Base-by-base conservation (phyloP, 1,140 invertebrate genomes). In the Araneus ventricosus region DNA sequence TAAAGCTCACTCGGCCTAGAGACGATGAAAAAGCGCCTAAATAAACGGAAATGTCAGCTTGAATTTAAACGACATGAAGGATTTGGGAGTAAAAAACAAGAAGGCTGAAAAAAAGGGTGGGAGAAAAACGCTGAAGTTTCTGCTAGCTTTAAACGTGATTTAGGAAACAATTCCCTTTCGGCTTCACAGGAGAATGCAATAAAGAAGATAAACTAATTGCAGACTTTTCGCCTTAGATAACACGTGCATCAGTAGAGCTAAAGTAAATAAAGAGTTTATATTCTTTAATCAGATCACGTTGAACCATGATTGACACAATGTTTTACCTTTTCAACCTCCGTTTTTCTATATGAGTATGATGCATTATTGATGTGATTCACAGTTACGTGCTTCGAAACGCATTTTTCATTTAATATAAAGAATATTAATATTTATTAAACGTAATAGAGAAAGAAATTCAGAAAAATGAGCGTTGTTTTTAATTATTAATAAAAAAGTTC, bases 201-300 rank as follows among this genome's bases (percentile, higher is more conserved):
- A 84, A 84, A 84, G 82, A 57, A 84, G 82, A 84, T 84, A 84
- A 84, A 84, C 82, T 84, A 84, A 84, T 84, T 84, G 82, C 45
- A 57, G 82, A 84, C 82, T 57, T 84, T 52, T 45, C 82, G 24
- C 39, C 82, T 84, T 84, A 84, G 82, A 84, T 84, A 84, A 84
- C 39, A 34, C 82, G 39, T 30, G 52, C 82, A 84, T 57, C 41
- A n/a, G 41, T 84, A 84, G 14, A 34, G 34, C 70, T n/a, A 10
- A 14, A 75, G 14, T 20, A 84, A 84, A 52, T 52, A 37, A 75
- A 75, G 17, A 52, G 41, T 57, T 27, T 84, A 27, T 45, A 30
- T 52, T 14, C 22, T 84, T 84, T 84, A 41, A 57, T n/a, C n/a
- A 14, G 14, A 57, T 14, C 82, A n/a, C n/a, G n/a, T 27, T 41